A percentile compares a stretch with the other conserved stretches of the same genome.
phyloP scores from a whole-genome alignment of 2,888 invertebrate genomes.

The Stenoptilia bipunctidactyla region DNA sequence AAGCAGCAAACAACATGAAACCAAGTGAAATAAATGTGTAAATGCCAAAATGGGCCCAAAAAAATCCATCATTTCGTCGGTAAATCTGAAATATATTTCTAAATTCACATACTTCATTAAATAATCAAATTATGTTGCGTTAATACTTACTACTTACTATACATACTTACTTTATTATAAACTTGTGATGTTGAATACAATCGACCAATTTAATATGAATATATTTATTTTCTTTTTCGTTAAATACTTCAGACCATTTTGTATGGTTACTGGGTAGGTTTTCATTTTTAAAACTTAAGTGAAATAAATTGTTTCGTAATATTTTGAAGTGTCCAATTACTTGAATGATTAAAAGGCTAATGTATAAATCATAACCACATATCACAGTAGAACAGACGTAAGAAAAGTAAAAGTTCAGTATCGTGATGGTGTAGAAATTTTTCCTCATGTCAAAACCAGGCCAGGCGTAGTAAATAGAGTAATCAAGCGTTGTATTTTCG shows the following conservation, averaged over 20 bases:
- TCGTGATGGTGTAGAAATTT: background rate
- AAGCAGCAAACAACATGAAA: no score
- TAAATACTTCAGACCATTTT: background rate
- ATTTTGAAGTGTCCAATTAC: constrained; percentile 9
- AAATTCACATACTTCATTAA: no score
- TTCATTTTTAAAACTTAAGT: background rate
- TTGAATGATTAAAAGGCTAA: constrained; percentile 10
- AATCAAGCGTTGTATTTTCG: background rate
- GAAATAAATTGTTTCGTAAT: constrained; percentile 5
- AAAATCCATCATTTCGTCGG: constrained; percentile 1
- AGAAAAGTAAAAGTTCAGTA: constrained; percentile 2
- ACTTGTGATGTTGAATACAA: constrained; percentile 7
- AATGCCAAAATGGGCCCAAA: background rate
- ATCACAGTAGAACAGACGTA: background rate
- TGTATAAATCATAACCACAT: constrained; percentile 4
- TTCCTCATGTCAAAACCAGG: constrained; percentile 1
- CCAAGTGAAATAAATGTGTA: no score
- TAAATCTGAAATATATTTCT: constrained; percentile 4
- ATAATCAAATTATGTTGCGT: no score
- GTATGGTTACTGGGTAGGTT: no score
- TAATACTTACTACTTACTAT: no score
- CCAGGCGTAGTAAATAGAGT: background rate
- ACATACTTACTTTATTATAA: constrained; percentile 7
- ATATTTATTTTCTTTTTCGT: constrained; percentile 2
- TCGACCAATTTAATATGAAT: constrained; percentile 1